Evolutionary conservation across 2,888 invertebrate genomes (phyloP).

Genomic region (Agapostemon virescens): DNA sequence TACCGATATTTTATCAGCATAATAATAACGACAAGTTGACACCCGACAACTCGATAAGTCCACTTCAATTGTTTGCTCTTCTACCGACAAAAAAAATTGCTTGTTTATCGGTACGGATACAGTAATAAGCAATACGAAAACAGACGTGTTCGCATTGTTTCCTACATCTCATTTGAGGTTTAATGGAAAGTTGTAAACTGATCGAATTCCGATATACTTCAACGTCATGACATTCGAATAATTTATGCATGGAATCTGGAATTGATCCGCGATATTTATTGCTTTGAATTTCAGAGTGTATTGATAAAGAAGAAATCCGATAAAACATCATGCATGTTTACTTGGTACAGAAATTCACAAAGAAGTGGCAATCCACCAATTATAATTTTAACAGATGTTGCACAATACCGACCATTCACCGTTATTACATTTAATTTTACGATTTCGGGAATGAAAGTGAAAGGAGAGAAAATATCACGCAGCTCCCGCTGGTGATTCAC

Average conservation of each 20-base stretch:
- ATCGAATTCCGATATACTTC: neutral
- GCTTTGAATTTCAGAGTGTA: neutral
- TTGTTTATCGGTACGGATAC: neutral
- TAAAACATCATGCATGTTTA: no score
- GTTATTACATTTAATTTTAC: neutral
- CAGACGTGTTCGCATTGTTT: neutral
- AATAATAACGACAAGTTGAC: neutral
- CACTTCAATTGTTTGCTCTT: neutral
- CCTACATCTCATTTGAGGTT: neutral
- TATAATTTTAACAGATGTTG: neutral
- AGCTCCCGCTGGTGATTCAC: constrained; percentile 43
- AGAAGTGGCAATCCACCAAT: neutral
- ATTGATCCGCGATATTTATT: neutral
- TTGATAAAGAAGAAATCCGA: neutral
- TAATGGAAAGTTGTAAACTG: neutral
- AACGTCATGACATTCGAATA: no score
- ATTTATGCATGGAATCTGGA: neutral
- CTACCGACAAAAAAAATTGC: neutral
- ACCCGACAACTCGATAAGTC: neutral
- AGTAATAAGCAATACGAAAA: neutral
- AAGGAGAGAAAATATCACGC: constrained; percentile 50
- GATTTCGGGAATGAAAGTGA: constrained; percentile 32
- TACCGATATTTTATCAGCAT: neutral
- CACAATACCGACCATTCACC: no score
- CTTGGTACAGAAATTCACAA: neutral